Evolutionary conservation across 1,140 invertebrate genomes (phyloP), one percentile per base, ranked within the genome.

Genomic region (Drosophila micromelanica): DNA sequence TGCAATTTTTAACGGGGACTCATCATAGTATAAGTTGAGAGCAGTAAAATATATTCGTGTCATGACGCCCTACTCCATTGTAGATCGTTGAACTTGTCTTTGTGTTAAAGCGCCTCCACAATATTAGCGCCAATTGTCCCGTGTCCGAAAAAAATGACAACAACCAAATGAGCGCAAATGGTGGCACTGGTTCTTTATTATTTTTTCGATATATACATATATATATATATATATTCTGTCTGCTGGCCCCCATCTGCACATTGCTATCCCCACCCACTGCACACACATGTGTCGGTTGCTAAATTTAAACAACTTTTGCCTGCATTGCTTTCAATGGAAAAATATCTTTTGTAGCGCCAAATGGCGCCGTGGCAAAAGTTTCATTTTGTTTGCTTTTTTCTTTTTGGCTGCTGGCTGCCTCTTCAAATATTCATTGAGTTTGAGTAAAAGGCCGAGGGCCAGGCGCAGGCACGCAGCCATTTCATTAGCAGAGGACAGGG

Each of bases 391-490:
- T 71, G 45, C 48, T 43, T 55, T 63, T 55, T 55, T 73, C 52
- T 55, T 37, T 56, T 49, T 6, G 38, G 20, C 43, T 60, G 61
- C 42, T 65, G 35, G 59, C 15, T 40, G 75, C 42, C 84, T 87
- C 84, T 82, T 87, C 84, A 87, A 87, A 87, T 82, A 87, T 87
- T 87, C 82, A 87, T 87, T 87, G 84, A 82, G 82, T 87, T 86
- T 81, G 81, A 86, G 78, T 87, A 87, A 86, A 87, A 87, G 78
- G 82, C 73, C 68, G 32, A 27, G 55, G 57, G 27, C 42, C 51
- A 57, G 38, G 2, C 48, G 23, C 48, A 61, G 67, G 38, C 54
- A 67, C 38, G 63, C 63, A 60, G 46, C 48, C 63, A 68, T 73
- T 73, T 73, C 70, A 73, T 73, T 75, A 74, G 64, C 63, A 61